These are phyloP conservation scores for Malurus cyaneus DNA, from an alignment of 2,113 vertebrate species.

Conservation along the genomic window DNA sequence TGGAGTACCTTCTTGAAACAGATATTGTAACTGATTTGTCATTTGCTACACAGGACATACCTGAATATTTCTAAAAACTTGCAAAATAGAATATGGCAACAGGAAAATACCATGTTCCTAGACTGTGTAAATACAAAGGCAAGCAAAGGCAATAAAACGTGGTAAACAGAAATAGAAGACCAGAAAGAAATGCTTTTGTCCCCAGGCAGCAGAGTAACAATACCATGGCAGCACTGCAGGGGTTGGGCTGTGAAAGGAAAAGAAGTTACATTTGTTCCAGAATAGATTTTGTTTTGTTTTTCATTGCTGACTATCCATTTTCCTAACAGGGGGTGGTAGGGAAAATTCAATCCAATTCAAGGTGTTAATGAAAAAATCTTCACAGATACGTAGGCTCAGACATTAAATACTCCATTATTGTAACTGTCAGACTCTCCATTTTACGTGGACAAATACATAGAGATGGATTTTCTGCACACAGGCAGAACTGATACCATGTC, in stretches of 20 bases:
- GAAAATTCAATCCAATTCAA: background rate
- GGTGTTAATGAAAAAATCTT: background rate
- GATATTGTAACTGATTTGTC: background rate
- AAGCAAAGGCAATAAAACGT: conserved; percentile 1
- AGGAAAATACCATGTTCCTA: background rate
- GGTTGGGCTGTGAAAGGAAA: background rate
- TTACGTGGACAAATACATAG: background rate
- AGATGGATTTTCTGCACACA: background rate
- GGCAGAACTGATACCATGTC: background rate
- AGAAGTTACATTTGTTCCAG: background rate
- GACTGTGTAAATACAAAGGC: background rate
- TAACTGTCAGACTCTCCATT: background rate
- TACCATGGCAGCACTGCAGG: background rate
- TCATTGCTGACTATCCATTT: background rate
- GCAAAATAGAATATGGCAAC: background rate
- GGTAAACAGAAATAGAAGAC: background rate
- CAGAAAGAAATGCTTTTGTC: conserved; percentile 23
- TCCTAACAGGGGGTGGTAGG: background rate
- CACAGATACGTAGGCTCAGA: background rate
- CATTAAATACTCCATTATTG: background rate
- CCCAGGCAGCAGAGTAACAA: background rate
- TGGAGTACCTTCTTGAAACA: background rate
- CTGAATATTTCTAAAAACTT: background rate
- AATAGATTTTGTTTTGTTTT: background rate
- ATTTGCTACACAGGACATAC: background rate